Evolutionary conservation across 2,888 invertebrate species (phyloP), one percentile per base, ranked within the genome.

Genomic region (Synergus umbraculus): DNA sequence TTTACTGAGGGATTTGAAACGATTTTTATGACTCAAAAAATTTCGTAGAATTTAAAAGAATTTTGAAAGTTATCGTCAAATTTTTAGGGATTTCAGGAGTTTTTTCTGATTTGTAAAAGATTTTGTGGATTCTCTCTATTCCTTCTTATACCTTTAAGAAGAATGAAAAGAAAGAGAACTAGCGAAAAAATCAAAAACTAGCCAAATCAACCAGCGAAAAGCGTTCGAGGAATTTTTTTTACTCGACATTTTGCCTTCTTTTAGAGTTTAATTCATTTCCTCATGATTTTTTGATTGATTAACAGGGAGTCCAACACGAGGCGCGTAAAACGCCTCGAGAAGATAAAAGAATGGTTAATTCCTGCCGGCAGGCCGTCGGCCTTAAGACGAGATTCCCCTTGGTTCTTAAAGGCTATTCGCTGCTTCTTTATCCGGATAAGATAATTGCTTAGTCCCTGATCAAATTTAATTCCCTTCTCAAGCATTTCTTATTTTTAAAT

Each of bases 211-310:
- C 22, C 1, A 22, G 22, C 22, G 22, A 22, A 22, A 22, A 22
- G 1, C 22, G 22, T 22, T 73, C 46, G 54, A 58, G 46, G 44
- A 65, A 22, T 78, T 76, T 43, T 64, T 37, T 76, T 79, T 46
- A 76, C 44, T 44, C 79, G 41, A 29, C 67, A 49, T 7, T 43
- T 7, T 43, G 29, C 13, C 37, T 54, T 29, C 29, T 37, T 73
- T n/a, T 49, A 64, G 76, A 81, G 82, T 81, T 83, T 88, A 87
- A 89, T 88, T 89, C 87, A 85, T 87, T 87, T 84, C 76, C 85
- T 86, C 86, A 87, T 86, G 86, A 87, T 89, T 89, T 88, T 90
- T 88, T 91, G 91, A 91, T 91, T 90, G 90, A 92, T 91, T 90
- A 91, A 88, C 84, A 86, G 84, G 82, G 85, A 84, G 84, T 84